Evolutionary conservation across 2,797 vertebrate species (phyloP).

Genomic region (Phalloptychus januarius): DNA sequence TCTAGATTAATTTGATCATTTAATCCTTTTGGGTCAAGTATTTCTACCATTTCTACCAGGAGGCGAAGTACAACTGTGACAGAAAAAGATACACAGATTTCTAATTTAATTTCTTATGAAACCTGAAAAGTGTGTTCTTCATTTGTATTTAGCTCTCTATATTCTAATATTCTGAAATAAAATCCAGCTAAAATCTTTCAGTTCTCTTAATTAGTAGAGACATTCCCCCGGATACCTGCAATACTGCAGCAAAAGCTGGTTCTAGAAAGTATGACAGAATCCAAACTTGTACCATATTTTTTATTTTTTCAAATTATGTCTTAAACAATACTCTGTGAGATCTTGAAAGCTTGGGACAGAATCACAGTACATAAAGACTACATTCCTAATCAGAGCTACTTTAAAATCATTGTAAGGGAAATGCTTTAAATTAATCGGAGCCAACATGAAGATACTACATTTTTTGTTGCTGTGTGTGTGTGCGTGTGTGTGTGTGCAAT

Average conservation of each 20-base stretch:
- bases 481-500: neutral
- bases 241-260: neutral
- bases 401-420: neutral
- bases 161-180: neutral
- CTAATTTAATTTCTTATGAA: neutral
- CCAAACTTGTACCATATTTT: neutral
- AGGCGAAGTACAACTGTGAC: neutral
- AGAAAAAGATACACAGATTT: neutral
- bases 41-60: neutral
- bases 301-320: neutral
- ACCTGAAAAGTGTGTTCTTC: neutral
- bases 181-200: neutral
- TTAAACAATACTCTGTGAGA: neutral
- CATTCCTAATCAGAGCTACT: neutral
- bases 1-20: neutral
- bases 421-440: neutral
- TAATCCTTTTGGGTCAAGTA: neutral
- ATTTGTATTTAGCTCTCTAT: neutral
- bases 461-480: neutral
- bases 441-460: neutral
- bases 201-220: neutral
- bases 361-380: neutral
- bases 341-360: neutral
- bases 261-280: neutral
- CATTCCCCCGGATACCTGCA: neutral